Evolutionary conservation across 2,113 vertebrate species (phyloP).

Genomic region (Thinocorus orbignyianus): DNA sequence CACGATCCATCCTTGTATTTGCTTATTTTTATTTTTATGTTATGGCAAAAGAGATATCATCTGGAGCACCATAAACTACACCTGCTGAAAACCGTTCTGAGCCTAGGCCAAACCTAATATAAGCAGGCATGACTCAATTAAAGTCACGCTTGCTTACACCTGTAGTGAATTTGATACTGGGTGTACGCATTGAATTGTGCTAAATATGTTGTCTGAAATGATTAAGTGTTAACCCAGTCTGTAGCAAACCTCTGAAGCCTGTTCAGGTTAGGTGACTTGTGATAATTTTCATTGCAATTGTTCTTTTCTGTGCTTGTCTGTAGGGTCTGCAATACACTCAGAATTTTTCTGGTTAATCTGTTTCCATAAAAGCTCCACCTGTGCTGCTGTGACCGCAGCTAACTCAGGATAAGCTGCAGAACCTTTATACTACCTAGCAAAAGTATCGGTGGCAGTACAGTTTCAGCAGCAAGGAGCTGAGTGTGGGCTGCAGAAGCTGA

Average conservation of each 20-base stretch:
- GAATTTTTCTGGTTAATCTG: neutral
- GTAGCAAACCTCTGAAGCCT: neutral
- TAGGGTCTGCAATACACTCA: neutral
- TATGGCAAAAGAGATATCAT: neutral
- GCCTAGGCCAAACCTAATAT: neutral
- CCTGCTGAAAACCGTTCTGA: neutral
- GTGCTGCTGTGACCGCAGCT: neutral
- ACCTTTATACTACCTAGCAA: neutral
- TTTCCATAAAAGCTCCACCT: neutral
- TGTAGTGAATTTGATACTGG: neutral
- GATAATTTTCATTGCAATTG: neutral
- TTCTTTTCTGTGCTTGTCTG: neutral
- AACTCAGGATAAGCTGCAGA: neutral
- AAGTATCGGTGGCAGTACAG: neutral
- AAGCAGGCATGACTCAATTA: neutral
- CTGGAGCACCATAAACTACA: neutral
- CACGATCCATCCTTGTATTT: neutral
- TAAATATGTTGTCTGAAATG: neutral
- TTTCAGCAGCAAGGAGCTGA: neutral
- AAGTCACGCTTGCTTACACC: neutral
- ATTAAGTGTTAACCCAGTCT: neutral
- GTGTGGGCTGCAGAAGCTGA: neutral
- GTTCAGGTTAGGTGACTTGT: neutral
- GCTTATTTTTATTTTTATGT: neutral
- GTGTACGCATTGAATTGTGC: neutral